Conservation (phyloP, 2,797 vertebrate species). For the Hippocampus kuda region DNA sequence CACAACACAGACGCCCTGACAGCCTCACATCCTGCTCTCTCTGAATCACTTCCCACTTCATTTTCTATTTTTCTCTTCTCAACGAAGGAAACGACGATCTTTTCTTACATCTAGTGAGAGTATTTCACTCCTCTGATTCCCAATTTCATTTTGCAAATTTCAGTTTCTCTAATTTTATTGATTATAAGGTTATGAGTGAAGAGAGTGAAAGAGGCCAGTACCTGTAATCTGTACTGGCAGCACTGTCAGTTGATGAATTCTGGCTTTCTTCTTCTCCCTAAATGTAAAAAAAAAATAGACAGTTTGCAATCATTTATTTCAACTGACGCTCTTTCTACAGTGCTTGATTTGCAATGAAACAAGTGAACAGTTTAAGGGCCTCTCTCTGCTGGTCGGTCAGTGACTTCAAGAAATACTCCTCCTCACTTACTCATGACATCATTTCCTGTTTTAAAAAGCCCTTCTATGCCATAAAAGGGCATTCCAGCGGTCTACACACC, state of each 20-base stretch:
- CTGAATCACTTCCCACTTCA: conserved; percentile 11
- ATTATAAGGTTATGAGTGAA: background rate
- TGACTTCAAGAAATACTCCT: conserved; percentile 7
- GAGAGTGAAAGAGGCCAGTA: background rate
- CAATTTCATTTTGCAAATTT: background rate
- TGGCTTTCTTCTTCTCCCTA: conserved; percentile 23
- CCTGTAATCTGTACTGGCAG: conserved; percentile 21
- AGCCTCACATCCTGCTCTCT: conserved; percentile 23
- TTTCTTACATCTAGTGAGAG: background rate
- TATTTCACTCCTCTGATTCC: background rate
- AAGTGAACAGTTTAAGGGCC: background rate
- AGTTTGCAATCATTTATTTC: conserved; percentile 4
- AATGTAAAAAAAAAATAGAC: conserved; percentile 4
- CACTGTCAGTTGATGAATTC: conserved; percentile 24
- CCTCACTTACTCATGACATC: background rate
- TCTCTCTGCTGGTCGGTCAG: conserved; percentile 1
- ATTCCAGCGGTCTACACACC: conserved; percentile 55
- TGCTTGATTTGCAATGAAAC: background rate
- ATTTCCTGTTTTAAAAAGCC: conserved; percentile 69
- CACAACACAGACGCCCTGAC: conserved; percentile 28
- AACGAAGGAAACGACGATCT: background rate
- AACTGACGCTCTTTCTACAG: background rate
- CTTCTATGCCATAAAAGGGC: conserved; percentile 70
- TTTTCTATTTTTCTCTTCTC: conserved; percentile 6
- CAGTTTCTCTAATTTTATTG: background rate